Conservation (phyloP, 2,113 vertebrate species). For the Ramphastos sulfuratus region DNA sequence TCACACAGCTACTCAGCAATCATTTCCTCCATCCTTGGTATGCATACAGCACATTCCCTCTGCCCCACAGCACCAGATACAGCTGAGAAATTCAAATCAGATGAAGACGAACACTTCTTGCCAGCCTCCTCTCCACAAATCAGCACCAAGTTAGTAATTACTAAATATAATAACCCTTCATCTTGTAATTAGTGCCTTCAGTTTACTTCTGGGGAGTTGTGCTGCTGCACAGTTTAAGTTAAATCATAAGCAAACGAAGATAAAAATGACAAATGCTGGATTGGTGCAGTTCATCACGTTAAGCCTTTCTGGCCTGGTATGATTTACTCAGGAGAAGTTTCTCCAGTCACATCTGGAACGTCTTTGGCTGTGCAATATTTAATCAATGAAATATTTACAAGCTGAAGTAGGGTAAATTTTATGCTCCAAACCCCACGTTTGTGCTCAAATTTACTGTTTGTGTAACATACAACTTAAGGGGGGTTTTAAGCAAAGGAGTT, state of each 20-base stretch:
- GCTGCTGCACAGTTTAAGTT: neutral
- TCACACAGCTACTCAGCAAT: neutral
- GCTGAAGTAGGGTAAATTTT: conserved; percentile 16
- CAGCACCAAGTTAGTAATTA: neutral
- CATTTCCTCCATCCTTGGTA: neutral
- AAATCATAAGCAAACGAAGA: neutral
- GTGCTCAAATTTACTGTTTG: neutral
- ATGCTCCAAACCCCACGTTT: neutral
- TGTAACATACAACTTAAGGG: neutral
- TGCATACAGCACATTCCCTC: neutral
- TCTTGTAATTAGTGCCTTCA: neutral
- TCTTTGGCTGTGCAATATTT: conserved; percentile 3
- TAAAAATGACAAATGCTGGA: neutral
- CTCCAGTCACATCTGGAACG: neutral
- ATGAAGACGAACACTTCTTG: neutral
- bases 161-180: neutral
- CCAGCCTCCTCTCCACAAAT: neutral
- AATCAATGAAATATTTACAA: conserved; percentile 44
- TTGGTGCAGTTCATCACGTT: conserved; percentile 13
- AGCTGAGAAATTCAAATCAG: neutral
- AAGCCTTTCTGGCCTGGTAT: neutral
- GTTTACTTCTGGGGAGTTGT: neutral
- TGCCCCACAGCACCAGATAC: neutral
- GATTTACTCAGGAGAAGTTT: neutral
- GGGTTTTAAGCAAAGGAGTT: neutral